These are phyloP conservation scores for Hormaphis cornu DNA, from an alignment of 1,140 invertebrate genomes.

Conservation along the genomic window DNA sequence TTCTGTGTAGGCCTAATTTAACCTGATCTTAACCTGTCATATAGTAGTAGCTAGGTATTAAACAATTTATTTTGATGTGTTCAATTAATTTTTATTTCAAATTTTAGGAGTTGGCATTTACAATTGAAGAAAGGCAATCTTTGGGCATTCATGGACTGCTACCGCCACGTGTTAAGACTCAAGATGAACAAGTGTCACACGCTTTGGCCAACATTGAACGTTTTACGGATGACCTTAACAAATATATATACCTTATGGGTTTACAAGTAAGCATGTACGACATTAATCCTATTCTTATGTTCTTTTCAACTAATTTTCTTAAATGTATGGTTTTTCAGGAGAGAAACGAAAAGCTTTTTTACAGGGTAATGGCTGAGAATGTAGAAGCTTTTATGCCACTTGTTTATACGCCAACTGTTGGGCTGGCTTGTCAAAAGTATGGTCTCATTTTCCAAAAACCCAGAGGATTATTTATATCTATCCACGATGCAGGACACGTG, in stretches of 20 bases:
- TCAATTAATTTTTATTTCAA: too few species aligned
- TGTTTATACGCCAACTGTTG: constrained; percentile 89
- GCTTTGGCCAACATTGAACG: constrained; percentile 60
- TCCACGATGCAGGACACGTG: constrained; percentile 88
- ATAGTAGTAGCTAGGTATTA: too few species aligned
- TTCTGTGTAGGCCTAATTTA: too few species aligned
- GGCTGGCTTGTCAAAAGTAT: constrained; percentile 89
- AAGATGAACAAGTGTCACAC: constrained; percentile 71
- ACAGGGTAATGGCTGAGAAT: constrained; percentile 77
- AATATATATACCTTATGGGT: constrained; percentile 68
- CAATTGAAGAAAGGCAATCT: constrained; percentile 68
- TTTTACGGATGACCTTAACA: constrained; percentile 63
- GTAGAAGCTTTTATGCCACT: constrained; percentile 80
- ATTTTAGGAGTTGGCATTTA: constrained; percentile 71
- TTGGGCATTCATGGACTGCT: constrained; percentile 76
- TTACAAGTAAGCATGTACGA: constrained; percentile 51
- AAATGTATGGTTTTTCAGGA: constrained; percentile 48
- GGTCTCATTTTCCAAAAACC: constrained; percentile 87
- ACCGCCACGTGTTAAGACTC: constrained; percentile 65
- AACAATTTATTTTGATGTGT: too few species aligned
- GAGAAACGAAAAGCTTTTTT: constrained; percentile 85
- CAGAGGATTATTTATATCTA: constrained; percentile 89
- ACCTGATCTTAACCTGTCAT: too few species aligned
- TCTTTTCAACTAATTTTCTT: neutral
- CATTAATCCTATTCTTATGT: neutral